Evolutionary conservation across 2,797 vertebrate genomes (phyloP).

Genomic region (Acropternis orthonyx): DNA sequence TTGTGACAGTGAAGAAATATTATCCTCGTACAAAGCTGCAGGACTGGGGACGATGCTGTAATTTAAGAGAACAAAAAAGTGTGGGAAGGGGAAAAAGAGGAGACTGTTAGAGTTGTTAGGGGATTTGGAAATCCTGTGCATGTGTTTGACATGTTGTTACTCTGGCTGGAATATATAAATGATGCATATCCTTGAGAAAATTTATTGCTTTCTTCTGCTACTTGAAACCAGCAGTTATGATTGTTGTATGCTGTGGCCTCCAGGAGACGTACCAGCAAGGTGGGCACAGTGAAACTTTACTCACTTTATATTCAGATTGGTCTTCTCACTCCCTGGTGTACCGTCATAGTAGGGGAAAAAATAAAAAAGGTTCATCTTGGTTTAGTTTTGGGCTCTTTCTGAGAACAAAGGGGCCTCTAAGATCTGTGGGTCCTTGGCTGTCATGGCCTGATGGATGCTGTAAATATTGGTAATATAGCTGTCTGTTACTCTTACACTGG

Average conservation of each 20-base stretch:
- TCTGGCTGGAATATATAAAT: not conserved
- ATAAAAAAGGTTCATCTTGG: not conserved
- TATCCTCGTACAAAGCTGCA: not conserved
- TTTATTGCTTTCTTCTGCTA: not conserved
- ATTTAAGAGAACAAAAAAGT: not conserved
- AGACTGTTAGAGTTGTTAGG: not conserved
- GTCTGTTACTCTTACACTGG: not conserved
- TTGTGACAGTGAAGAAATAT: not conserved
- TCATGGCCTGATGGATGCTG: not conserved
- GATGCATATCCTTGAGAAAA: not conserved
- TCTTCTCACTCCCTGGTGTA: not conserved
- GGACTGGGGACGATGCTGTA: not conserved
- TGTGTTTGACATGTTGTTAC: not conserved
- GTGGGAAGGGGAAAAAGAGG: not conserved
- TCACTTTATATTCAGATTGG: not conserved
- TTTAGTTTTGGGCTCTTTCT: not conserved
- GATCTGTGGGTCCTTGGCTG: not conserved
- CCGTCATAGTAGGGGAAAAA: not conserved
- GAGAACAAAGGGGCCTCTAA: not conserved
- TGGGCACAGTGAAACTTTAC: not conserved
- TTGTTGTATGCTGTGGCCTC: not conserved
- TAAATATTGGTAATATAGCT: not conserved
- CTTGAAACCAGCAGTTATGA: not conserved
- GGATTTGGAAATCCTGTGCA: slow-evolving; percentile 11
- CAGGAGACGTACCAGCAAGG: not conserved